Evolutionary conservation across 2,797 vertebrate species (phyloP).

Genomic region (Knipowitschia caucasica): DNA sequence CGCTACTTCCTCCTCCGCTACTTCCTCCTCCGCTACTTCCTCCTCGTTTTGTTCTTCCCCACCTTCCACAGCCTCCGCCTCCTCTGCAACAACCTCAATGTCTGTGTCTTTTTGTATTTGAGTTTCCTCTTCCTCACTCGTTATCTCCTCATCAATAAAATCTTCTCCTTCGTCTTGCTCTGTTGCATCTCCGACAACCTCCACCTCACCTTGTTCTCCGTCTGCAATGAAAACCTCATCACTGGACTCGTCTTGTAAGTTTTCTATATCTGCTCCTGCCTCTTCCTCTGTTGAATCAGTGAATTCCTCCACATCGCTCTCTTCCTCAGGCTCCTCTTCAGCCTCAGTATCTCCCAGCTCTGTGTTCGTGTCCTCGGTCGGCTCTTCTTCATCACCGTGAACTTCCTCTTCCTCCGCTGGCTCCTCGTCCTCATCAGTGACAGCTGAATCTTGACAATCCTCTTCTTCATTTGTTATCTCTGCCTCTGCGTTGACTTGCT

Average conservation of each 20-base stretch:
- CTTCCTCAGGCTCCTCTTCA: not conserved
- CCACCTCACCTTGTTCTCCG: not conserved
- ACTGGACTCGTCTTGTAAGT: too few relatives aligned
- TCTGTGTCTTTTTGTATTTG: not conserved
- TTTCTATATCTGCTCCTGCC: not conserved
- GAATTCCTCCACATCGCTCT: not conserved
- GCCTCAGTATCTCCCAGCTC: not conserved
- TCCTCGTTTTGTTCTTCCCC: not conserved
- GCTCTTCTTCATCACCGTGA: not conserved
- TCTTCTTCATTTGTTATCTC: constrained; percentile 1
- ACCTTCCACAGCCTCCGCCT: not conserved
- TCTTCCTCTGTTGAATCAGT: not conserved
- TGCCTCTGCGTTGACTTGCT: not conserved
- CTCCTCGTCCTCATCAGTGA: not conserved
- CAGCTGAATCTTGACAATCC: too few relatives aligned
- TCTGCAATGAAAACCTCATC: not conserved
- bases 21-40: not conserved
- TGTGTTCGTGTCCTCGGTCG: not conserved
- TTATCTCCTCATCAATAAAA: constrained; percentile 7
- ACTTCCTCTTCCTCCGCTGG: not conserved
- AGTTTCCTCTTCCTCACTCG: not conserved
- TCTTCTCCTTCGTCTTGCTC: constrained; percentile 7
- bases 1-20: not conserved
- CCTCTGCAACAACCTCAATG: not conserved
- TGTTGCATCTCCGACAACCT: not conserved